phyloP scores from a whole-genome alignment of 2,113 vertebrate species.

The Todiramphus saurophagus region DNA sequence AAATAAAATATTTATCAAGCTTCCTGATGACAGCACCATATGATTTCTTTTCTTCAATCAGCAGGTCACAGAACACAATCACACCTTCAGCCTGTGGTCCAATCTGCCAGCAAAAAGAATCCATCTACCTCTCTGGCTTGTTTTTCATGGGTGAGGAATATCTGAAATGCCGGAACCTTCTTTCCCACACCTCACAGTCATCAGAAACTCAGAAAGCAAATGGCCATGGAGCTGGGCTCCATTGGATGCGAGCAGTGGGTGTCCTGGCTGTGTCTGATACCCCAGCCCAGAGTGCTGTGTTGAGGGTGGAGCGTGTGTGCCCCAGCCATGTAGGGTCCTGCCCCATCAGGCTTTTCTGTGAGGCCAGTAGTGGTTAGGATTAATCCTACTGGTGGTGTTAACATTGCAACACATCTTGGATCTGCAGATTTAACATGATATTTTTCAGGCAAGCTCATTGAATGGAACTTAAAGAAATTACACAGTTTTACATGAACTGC shows the following conservation, averaged over 20 bases:
- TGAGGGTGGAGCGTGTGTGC: accelerated
- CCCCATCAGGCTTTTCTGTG: neutral
- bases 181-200: accelerated
- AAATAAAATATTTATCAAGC: neutral
- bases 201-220: neutral
- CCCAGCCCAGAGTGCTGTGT: neutral
- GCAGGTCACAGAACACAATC: neutral
- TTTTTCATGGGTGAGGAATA: neutral
- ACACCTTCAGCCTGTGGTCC: neutral
- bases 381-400: neutral
- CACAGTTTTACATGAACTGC: neutral
- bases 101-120: neutral
- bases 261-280: neutral
- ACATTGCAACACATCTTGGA: neutral
- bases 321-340: neutral
- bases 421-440: neutral
- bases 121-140: neutral
- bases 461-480: neutral
- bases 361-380: neutral
- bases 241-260: accelerated
- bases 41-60: neutral
- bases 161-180: neutral
- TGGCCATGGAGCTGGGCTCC: accelerated
- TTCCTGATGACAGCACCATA: neutral
- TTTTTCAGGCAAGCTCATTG: neutral